phyloP scores from a whole-genome alignment of 2,888 invertebrate species.

The Dioctria rufipes region DNA sequence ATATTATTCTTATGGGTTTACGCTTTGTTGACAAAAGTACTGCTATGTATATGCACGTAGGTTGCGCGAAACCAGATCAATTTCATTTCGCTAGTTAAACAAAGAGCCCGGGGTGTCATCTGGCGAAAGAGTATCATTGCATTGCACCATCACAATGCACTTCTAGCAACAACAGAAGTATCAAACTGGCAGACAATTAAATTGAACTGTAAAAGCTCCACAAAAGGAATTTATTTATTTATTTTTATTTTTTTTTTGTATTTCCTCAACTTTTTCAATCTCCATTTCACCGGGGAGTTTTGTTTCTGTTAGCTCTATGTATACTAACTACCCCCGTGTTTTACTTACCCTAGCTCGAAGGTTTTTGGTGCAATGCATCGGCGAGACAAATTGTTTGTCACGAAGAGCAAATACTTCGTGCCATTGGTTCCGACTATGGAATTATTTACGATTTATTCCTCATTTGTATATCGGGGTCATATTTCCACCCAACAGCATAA shows the following conservation, averaged over 20 bases:
- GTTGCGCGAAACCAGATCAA: slow-evolving; percentile 52
- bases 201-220: slow-evolving; percentile 44
- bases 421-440: slow-evolving; percentile 70
- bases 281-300: slow-evolving; percentile 28
- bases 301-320: background rate
- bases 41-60: slow-evolving; percentile 22
- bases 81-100: slow-evolving; percentile 56
- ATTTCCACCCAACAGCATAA: slow-evolving; percentile 22
- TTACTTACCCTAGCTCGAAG: background rate
- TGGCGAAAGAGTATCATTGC: slow-evolving; percentile 23
- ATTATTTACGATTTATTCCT: slow-evolving; percentile 70
- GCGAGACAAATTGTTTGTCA: slow-evolving; percentile 71
- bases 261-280: slow-evolving; percentile 38
- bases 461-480: slow-evolving; percentile 46
- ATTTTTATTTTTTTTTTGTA: slow-evolving; percentile 35
- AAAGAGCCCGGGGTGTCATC: slow-evolving; percentile 26
- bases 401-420: slow-evolving; percentile 72
- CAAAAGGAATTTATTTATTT: slow-evolving; percentile 57
- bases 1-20: slow-evolving; percentile 14
- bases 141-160: background rate
- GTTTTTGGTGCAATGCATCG: slow-evolving; percentile 35
- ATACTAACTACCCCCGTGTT: background rate
- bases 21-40: slow-evolving; percentile 53
- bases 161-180: slow-evolving; percentile 31
- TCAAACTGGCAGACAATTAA: slow-evolving; percentile 57